phyloP scores from a whole-genome alignment of 1,140 invertebrate genomes.

The Adoxophyes honmai region DNA sequence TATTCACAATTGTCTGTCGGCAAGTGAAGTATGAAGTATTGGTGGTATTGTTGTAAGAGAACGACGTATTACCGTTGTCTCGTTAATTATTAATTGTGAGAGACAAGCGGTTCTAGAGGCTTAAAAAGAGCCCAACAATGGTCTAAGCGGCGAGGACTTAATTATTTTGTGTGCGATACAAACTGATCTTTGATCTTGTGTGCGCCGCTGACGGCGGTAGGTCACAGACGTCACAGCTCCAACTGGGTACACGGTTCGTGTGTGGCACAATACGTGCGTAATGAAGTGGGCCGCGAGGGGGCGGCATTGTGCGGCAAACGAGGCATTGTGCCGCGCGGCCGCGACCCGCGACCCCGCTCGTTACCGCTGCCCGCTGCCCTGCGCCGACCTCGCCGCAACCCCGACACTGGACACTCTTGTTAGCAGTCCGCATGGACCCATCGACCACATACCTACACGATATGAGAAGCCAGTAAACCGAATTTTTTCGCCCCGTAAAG shows the following conservation, averaged over 20 bases:
- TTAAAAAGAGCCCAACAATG: not conserved
- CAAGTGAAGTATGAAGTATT: no score
- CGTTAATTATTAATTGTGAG: constrained; percentile 14
- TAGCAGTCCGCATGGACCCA: constrained; percentile 12
- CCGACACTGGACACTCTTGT: constrained; percentile 36
- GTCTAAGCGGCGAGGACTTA: not conserved
- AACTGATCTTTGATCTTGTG: not conserved
- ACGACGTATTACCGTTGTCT: not conserved
- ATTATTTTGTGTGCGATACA: not conserved
- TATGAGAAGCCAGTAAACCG: no score
- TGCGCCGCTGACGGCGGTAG: constrained; percentile 44
- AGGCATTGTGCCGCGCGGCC: constrained; percentile 53
- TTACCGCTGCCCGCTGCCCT: constrained; percentile 40
- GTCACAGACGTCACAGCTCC: constrained; percentile 40
- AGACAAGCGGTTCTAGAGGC: not conserved
- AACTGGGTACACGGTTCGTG: constrained; percentile 23
- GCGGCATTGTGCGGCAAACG: constrained; percentile 68
- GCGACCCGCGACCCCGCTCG: constrained; percentile 52
- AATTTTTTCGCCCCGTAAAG: no score
- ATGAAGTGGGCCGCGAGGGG: constrained; percentile 70
- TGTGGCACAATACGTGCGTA: constrained; percentile 67
- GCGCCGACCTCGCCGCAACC: constrained; percentile 21
- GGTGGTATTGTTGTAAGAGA: not conserved
- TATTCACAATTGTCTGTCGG: not conserved
- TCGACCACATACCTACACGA: no score